Conservation (phyloP, 1,140 invertebrate genomes). For the Drosophila busckii region DNA sequence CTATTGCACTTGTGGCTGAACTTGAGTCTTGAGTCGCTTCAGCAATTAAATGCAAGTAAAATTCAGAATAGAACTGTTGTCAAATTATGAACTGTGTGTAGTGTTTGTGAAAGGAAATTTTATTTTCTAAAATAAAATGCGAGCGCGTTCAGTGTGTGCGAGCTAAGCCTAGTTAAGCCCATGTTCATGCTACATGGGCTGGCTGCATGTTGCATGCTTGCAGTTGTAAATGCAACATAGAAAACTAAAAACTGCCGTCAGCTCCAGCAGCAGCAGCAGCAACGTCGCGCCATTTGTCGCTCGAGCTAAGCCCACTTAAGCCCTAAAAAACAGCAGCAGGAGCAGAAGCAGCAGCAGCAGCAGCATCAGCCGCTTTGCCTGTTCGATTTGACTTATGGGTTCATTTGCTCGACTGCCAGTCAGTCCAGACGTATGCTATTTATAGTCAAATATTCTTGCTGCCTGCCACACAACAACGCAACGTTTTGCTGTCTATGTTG, state of each 20-base stretch:
- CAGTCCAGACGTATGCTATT: constrained; percentile 45
- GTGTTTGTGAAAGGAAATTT: constrained; percentile 3
- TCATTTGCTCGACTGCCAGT: constrained; percentile 72
- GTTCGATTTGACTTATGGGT: constrained; percentile 77
- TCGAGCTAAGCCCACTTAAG: constrained; percentile 69
- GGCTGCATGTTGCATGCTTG: constrained; percentile 49
- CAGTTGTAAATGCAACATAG: constrained; percentile 31
- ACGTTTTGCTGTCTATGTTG: neutral
- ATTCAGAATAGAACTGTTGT: constrained; percentile 10
- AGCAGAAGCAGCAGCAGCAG: constrained; percentile 20
- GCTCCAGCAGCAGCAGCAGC: constrained; percentile 48
- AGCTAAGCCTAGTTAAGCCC: constrained; percentile 75
- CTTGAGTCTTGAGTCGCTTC: constrained; percentile 28
- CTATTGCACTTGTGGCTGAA: constrained; percentile 15
- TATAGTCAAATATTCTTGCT: constrained; percentile 33
- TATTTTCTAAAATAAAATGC: constrained; percentile 43
- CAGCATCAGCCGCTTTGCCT: constrained; percentile 19
- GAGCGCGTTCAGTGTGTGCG: constrained; percentile 12
- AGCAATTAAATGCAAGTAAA: constrained; percentile 48
- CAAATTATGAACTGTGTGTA: constrained; percentile 46
- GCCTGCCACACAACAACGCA: neutral
- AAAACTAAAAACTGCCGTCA: constrained; percentile 67
- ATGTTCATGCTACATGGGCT: constrained; percentile 37
- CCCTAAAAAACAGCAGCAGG: constrained; percentile 68
- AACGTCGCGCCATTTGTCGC: constrained; percentile 65